Evolutionary conservation across 2,888 invertebrate species (phyloP).

Genomic region (Heliconius aoede): DNA sequence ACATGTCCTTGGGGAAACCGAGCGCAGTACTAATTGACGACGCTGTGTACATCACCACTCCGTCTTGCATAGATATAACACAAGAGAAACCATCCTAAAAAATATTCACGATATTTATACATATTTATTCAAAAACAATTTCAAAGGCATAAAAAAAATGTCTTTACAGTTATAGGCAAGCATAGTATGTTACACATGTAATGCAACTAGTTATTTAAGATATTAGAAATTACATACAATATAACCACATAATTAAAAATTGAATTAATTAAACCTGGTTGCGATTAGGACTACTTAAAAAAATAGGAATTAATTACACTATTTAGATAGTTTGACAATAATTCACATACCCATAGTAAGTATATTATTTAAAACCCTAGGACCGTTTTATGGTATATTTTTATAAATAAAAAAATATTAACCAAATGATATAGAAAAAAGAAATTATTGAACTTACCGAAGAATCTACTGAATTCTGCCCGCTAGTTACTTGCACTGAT

Average conservation of each 20-base stretch:
- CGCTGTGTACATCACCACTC: conserved; percentile 90
- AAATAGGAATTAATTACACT: background rate
- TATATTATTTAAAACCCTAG: no score
- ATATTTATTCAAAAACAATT: background rate
- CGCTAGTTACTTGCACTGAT: conserved; percentile 39
- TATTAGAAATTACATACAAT: no score
- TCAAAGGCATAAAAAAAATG: background rate
- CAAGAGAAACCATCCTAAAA: conserved; percentile 89
- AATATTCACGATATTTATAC: background rate
- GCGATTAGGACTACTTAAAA: background rate
- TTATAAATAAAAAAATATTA: no score
- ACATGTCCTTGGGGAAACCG: conserved; percentile 92
- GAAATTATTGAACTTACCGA: conserved; percentile 30
- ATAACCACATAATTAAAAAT: no score
- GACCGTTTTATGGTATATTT: no score
- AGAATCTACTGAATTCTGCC: conserved; percentile 24
- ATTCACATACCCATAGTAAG: background rate
- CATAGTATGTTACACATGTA: no score
- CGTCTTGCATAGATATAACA: conserved; percentile 92
- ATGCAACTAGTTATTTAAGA: no score
- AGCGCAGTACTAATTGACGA: conserved; percentile 86
- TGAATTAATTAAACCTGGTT: no score
- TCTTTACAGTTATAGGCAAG: no score
- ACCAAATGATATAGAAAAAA: background rate
- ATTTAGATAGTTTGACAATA: conserved; percentile 1